A percentile compares a stretch with the other conserved stretches of the same genome.
These are phyloP conservation scores for Gobio gobio DNA, from an alignment of 2,113 vertebrate genomes.

Conservation along the genomic window DNA sequence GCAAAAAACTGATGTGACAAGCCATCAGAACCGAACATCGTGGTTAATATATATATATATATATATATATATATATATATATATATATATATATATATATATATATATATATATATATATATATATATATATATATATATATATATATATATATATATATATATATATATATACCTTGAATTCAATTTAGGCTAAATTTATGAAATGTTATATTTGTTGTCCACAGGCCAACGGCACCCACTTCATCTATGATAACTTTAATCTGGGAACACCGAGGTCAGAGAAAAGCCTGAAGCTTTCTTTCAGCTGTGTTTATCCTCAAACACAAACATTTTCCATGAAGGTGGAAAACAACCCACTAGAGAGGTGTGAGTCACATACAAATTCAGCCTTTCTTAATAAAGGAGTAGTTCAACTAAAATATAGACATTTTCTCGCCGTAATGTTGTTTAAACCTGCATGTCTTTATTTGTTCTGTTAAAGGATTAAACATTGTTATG, in stretches of 20 bases:
- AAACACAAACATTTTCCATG: background rate
- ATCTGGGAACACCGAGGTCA: background rate
- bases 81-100: too few species aligned
- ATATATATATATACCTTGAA: too few species aligned
- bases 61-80: too few species aligned
- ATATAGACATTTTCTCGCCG: background rate
- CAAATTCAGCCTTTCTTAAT: background rate
- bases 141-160: too few species aligned
- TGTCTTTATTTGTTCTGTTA: background rate
- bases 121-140: too few species aligned
- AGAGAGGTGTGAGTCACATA: background rate
- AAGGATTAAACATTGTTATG: background rate
- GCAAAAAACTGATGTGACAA: too few species aligned
- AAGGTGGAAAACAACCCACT: background rate
- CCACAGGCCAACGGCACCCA: background rate
- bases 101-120: too few species aligned
- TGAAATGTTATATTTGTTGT: constrained; percentile 14
- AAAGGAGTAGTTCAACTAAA: too few species aligned
- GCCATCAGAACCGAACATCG: too few species aligned
- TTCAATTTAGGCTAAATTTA: too few species aligned
- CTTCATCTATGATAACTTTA: background rate
- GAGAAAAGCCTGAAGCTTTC: background rate
- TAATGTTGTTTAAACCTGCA: background rate
- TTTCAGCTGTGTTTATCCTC: background rate
- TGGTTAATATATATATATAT: too few species aligned